Evolutionary conservation across 2,797 vertebrate genomes (phyloP), one percentile per base, ranked within the genome.

Genomic region (Sebastes vulpes): DNA sequence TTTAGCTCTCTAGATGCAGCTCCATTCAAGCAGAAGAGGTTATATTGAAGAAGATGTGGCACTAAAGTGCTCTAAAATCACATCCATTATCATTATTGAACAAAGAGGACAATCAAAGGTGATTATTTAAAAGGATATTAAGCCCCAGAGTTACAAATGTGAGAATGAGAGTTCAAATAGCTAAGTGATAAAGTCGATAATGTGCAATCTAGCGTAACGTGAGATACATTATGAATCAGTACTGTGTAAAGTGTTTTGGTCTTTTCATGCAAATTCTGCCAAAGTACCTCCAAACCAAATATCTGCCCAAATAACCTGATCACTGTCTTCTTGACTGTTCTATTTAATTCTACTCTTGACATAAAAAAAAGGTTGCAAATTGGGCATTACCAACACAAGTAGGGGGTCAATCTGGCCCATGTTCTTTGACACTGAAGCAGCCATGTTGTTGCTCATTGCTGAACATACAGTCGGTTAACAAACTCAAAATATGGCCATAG

Each of bases 401-500:
- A 16, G 48, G 58, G 61, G 61, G 75, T 84, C 84, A 86, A 79
- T 88, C 68, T 83, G 85, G 63, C 73, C 66, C 1, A 1, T 70
- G 82, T 65, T 68, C 77, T 90, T 79, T 86, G 87, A 87, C 87
- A 83, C 76, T 59, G 57, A 77, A 78, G 75, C 83, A 74, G 73
- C 69, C 85, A 90, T 84, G 91, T 81, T 92, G 89, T 89, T 91
- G 67, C 65, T 86, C 76, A 50, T 66, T 82, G 84, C 82, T 91
- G 75, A 87, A 81, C 90, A 90, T 88, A 92, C 86, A 93, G 87
- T 89, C 18, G 68, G 38, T 75, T 72, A 68, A 46, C 38, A 46
- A 46, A 89, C 79, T 93, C 79, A 87, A 93, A 93, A 92, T 83
- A 92, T 92, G 87, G 79, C 89, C 73, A 72, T 76, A 78, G 90